A percentile compares a stretch with the other conserved stretches of the same genome.
phyloP scores from a whole-genome alignment of 1,140 invertebrate species.

The Apis mellifera region Amel_HAv3.1 CM009931.2:14094001-14094500 shows the following conservation, averaged over 20 bases:
- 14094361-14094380: neutral
- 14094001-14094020: slow-evolving; percentile 8
- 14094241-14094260: neutral
- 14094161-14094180: neutral
- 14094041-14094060: slow-evolving; percentile 81
- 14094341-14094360: neutral
- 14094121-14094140: neutral
- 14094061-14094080: slow-evolving; percentile 59
- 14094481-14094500: neutral
- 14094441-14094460: neutral
- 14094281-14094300: no score
- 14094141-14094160: neutral
- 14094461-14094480: neutral
- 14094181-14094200: no score
- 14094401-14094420: neutral
- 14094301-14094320: no score
- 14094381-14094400: neutral
- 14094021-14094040: slow-evolving; percentile 57
- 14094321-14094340: neutral
- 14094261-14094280: no score
- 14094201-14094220: neutral
- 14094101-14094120: neutral
- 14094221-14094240: neutral
- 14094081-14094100: slow-evolving; percentile 6
- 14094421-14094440: neutral